Percentiles rank a stretch among this genome's conserved stretches.
These are phyloP conservation scores for Theonella swinhoei DNA, from an alignment of 37 sponge, comb jelly and placozoan species.

Conservation along the genomic window DNA sequence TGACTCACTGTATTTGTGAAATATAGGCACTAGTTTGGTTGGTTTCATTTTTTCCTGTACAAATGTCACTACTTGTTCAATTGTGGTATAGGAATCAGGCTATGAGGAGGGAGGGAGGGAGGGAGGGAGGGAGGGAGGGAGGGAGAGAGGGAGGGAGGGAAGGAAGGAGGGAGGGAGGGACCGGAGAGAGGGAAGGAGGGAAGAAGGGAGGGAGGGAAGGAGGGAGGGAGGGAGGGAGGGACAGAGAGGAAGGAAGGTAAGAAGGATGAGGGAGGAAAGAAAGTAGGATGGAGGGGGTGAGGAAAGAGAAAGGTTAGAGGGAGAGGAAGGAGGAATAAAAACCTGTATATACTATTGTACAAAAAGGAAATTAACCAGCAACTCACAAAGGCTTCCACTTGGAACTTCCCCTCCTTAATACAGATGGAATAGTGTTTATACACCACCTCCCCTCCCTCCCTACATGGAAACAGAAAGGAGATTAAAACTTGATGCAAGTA, in stretches of 20 bases:
- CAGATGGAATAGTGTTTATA: constrained; percentile 34
- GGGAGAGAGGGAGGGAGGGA: too few relatives aligned
- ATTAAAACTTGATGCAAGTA: background rate
- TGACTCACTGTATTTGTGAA: constrained; percentile 39
- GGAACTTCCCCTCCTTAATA: constrained; percentile 7
- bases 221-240: background rate
- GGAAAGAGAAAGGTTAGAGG: too few relatives aligned
- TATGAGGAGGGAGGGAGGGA: background rate
- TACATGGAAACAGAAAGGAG: background rate
- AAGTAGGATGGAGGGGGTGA: too few relatives aligned
- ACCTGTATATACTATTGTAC: too few relatives aligned
- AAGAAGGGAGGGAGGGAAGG: constrained; percentile 6
- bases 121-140: background rate
- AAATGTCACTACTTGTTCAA: constrained; percentile 32
- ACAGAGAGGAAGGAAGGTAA: too few relatives aligned
- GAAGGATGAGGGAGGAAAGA: too few relatives aligned
- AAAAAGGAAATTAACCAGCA: too few relatives aligned
- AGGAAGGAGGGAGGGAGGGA: too few relatives aligned
- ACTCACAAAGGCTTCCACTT: constrained; percentile 32
- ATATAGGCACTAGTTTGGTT: constrained; percentile 37
- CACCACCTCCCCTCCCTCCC: constrained; percentile 3
- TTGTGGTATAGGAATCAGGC: constrained; percentile 18
- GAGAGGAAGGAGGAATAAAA: too few relatives aligned
- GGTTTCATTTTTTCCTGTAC: constrained; percentile 11
- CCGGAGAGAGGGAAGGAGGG: too few relatives aligned